Percentiles rank a stretch among this genome's conserved stretches.
Evolutionary conservation across 2,888 invertebrate species (phyloP).

Genomic region (Cremastobaeus sp.): DNA sequence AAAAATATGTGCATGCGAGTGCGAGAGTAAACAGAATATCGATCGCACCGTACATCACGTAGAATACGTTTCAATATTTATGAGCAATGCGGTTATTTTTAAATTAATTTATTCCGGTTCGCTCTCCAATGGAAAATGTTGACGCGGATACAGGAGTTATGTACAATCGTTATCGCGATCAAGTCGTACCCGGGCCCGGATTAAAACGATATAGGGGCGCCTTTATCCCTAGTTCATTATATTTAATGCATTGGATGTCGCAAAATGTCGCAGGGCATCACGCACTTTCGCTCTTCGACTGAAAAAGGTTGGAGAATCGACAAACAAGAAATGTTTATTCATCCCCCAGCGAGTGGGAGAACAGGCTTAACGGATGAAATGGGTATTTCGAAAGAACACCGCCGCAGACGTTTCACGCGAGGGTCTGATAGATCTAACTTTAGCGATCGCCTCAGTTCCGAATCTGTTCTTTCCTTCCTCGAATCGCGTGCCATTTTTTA

Average conservation of each 20-base stretch:
- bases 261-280: slow-evolving; percentile 8
- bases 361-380: neutral
- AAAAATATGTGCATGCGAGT: slow-evolving; percentile 38
- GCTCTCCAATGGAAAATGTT: neutral
- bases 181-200: neutral
- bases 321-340: slow-evolving; percentile 21
- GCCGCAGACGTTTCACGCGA: too few relatives aligned
- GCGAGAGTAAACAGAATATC: slow-evolving; percentile 24
- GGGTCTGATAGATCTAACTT: too few relatives aligned
- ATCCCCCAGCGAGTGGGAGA: neutral
- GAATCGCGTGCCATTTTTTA: too few relatives aligned
- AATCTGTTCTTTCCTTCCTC: too few relatives aligned
- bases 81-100: slow-evolving; percentile 32
- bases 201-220: slow-evolving; percentile 1
- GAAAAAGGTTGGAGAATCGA: slow-evolving; percentile 19
- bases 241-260: neutral
- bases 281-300: too few relatives aligned
- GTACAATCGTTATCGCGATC: slow-evolving; percentile 4
- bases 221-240: neutral
- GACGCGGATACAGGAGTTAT: neutral
- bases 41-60: slow-evolving; percentile 15
- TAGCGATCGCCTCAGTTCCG: too few relatives aligned
- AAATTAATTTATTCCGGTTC: slow-evolving; percentile 29
- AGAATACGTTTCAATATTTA: slow-evolving; percentile 44
- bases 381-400: neutral